Conservation (phyloP, 2,113 vertebrate genomes). For the Rhinoderma darwinii region DNA sequence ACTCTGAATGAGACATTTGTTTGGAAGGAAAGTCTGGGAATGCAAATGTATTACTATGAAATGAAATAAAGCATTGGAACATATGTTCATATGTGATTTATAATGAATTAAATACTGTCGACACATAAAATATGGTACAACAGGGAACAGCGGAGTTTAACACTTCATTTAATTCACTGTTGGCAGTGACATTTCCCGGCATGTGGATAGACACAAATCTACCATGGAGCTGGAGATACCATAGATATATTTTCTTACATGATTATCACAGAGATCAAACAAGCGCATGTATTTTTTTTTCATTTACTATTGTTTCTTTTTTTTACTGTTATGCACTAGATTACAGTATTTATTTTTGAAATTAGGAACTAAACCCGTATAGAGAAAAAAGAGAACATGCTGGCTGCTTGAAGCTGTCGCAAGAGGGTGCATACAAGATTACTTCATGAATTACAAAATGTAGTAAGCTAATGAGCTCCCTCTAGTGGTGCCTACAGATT, state of each 20-base stretch:
- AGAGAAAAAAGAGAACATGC: too few species aligned
- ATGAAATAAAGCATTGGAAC: constrained; percentile 36
- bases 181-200: constrained; percentile 23
- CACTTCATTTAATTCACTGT: constrained; percentile 30
- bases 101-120: constrained; percentile 32
- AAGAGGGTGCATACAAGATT: too few species aligned
- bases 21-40: constrained; percentile 26
- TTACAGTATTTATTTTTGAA: too few species aligned
- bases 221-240: background rate
- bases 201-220: constrained; percentile 18
- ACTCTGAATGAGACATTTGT: background rate
- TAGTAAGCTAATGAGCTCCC: too few species aligned
- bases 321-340: too few species aligned
- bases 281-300: background rate
- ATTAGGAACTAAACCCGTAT: too few species aligned
- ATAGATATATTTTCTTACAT: background rate
- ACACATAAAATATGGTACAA: background rate
- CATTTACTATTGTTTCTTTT: background rate
- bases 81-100: constrained; percentile 38
- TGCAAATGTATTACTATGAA: constrained; percentile 27
- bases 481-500: too few species aligned
- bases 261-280: background rate
- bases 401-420: too few species aligned
- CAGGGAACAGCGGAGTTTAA: background rate
- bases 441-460: too few species aligned